phyloP scores from a whole-genome alignment of 2,888 invertebrate genomes.

The Rosalia funebris region DNA sequence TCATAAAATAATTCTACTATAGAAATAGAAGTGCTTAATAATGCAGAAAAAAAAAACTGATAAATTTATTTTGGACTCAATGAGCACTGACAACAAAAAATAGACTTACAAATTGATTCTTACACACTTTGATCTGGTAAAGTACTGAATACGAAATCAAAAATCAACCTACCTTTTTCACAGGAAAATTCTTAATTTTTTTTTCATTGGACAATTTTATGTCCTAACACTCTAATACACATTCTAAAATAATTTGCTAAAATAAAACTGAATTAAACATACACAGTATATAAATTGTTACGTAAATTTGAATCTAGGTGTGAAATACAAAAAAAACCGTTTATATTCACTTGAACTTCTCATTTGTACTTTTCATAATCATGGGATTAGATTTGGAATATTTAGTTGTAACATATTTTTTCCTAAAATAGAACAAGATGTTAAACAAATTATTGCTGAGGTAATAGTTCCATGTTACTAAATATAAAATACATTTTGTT shows the following conservation, averaged over 20 bases:
- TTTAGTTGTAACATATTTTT: too few species aligned
- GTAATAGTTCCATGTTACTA: too few species aligned
- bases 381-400: neutral
- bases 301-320: neutral
- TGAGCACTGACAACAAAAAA: too few species aligned
- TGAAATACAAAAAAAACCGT: slow-evolving; percentile 1
- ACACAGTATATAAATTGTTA: slow-evolving; percentile 4
- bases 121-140: too few species aligned
- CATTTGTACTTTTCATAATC: slow-evolving; percentile 1
- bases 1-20: too few species aligned
- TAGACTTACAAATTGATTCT: too few species aligned
- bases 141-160: too few species aligned
- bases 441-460: too few species aligned
- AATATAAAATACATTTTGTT: neutral
- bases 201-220: slow-evolving; percentile 1
- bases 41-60: too few species aligned
- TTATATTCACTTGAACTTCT: neutral
- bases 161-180: slow-evolving; percentile 14
- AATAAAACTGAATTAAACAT: slow-evolving; percentile 8
- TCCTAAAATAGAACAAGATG: too few species aligned
- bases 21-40: too few species aligned
- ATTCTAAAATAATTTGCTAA: slow-evolving; percentile 9
- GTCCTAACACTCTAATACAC: neutral
- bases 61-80: too few species aligned
- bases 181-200: slow-evolving; percentile 6